Conservation (phyloP, 2,888 invertebrate species). For the Chamaedrilus cognettii region DNA sequence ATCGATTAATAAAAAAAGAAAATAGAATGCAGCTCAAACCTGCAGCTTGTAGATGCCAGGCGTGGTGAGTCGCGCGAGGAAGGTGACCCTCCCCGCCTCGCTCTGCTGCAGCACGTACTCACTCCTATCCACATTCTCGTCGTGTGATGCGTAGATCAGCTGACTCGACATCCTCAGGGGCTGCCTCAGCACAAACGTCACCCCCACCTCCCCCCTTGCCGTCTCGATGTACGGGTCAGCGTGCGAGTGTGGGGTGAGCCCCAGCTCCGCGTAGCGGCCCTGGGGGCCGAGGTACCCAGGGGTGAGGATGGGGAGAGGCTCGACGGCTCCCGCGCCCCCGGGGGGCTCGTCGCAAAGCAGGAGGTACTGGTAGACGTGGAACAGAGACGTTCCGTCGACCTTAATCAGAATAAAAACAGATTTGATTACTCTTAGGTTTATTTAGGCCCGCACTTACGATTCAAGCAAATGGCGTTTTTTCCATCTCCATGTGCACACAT, state of each 20-base stretch:
- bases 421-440: no score
- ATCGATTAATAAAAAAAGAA: no score
- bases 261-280: conserved; percentile 53
- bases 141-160: conserved; percentile 45
- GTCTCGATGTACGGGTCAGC: conserved; percentile 55
- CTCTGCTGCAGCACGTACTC: conserved; percentile 10
- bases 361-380: conserved; percentile 57
- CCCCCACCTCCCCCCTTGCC: conserved; percentile 43
- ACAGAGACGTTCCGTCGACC: conserved; percentile 54
- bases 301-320: conserved; percentile 54
- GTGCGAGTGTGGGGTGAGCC: conserved; percentile 49
- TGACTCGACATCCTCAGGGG: conserved; percentile 57
- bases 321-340: conserved; percentile 43
- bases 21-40: no score
- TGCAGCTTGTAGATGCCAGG: conserved; percentile 4
- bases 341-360: conserved; percentile 49
- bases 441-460: no score
- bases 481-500: no score
- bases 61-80: not conserved
- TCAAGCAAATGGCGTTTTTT: no score
- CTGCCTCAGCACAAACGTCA: conserved; percentile 44
- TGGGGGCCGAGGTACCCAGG: conserved; percentile 55
- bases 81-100: not conserved
- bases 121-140: conserved; percentile 16
- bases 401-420: no score